These are phyloP conservation scores for Ceratina calcarata DNA, from an alignment of 1,140 invertebrate species.

Conservation along the genomic window DNA sequence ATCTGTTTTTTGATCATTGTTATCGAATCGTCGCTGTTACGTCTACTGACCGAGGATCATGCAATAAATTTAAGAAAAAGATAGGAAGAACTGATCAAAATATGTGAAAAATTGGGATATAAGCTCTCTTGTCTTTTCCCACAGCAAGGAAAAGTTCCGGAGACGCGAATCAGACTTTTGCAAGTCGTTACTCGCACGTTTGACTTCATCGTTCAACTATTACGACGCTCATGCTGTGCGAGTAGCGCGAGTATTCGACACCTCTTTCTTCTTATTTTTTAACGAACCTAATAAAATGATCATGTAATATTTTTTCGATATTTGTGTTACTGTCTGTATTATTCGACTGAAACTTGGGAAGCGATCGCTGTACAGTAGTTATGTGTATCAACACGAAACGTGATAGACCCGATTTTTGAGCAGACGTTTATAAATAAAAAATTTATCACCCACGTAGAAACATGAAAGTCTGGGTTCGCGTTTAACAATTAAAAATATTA, in stretches of 20 bases:
- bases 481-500: background rate
- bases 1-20: slow-evolving; percentile 19
- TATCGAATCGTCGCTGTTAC: slow-evolving; percentile 29
- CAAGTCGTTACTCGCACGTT: slow-evolving; percentile 55
- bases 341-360: slow-evolving; percentile 55
- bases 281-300: slow-evolving; percentile 49
- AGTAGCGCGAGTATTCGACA: slow-evolving; percentile 50
- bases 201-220: slow-evolving; percentile 45
- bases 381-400: slow-evolving; percentile 15
- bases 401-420: background rate
- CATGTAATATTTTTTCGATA: slow-evolving; percentile 57
- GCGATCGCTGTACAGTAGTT: slow-evolving; percentile 37
- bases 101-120: background rate
- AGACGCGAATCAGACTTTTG: slow-evolving; percentile 40
- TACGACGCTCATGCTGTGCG: slow-evolving; percentile 55
- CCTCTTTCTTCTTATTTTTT: slow-evolving; percentile 53
- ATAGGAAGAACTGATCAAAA: background rate
- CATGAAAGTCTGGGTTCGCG: background rate
- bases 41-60: slow-evolving; percentile 11
- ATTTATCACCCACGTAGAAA: too few species aligned
- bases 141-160: slow-evolving; percentile 62
- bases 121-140: slow-evolving; percentile 66
- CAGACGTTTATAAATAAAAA: too few species aligned
- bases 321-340: slow-evolving; percentile 57
- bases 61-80: background rate